Evolutionary conservation across 53 echinoderm and acorn worm species (phyloP), one percentile per base, ranked within the genome.

Genomic region (Stichopus horrens): DNA sequence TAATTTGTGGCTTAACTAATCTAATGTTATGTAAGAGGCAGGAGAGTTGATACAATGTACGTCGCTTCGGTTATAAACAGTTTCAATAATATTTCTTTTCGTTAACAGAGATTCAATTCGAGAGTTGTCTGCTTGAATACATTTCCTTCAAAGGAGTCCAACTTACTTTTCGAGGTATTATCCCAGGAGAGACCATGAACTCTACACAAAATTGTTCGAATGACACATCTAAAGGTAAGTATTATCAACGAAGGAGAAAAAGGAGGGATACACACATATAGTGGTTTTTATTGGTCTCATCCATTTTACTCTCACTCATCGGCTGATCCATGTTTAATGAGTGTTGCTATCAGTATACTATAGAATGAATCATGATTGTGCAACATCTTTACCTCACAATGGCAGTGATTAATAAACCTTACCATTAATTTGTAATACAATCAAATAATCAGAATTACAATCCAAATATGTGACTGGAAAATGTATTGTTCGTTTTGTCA

Each of bases 71-170:
- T 37, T 37, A 37, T 37, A 37, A 37, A 37, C 37, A 37, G 0
- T 37, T 37, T 37, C 37, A 37, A 37, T 37, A 37, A 37, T 37
- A 37, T 13, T 71, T 16, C 18, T 71, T 7, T 71, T 71, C 20
- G 18, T 71, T 71, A 71, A 71, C 71, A 71, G 71, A 0, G 18
- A 20, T 16, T 20, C n/a, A 4, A 71, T 71, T 71, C 19, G 7
- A n/a, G 18, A 71, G 71, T 18, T 81, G 81, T 56, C 81, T 57
- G 7, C 56, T 81, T 56, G 81, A 81, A 20, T 14, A 9, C 21
- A 81, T 81, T 21, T 81, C 56, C 53, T 81, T 21, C 81, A 20
- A n/a, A 11, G 81, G 81, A 16, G 58, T 81, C 11, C 57, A 81
- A 81, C 23, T 81, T 19, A 81, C 81, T 22, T 81, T 81, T 81